A percentile compares a stretch with the other conserved stretches of the same genome.
phyloP scores from a whole-genome alignment of 2,888 invertebrate species.

The Rhopalosiphum nymphaeae region DNA sequence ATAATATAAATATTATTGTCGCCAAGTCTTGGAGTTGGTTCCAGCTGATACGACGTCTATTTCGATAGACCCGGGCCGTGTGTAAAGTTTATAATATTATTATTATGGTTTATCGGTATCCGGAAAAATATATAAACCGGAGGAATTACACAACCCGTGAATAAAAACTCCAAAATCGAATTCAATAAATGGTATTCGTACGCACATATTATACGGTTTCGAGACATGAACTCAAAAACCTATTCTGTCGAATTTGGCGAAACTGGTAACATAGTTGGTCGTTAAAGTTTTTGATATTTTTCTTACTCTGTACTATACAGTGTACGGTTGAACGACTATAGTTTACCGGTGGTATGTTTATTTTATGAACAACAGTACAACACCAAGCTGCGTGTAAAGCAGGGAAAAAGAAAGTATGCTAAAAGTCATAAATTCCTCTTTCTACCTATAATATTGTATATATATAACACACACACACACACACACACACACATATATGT shows the following conservation, averaged over 20 bases:
- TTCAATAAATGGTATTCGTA: too few relatives aligned
- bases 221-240: background rate
- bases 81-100: background rate
- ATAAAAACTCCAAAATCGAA: too few relatives aligned
- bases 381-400: background rate
- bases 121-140: background rate
- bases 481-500: background rate
- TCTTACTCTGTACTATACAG: background rate
- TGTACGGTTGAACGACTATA: background rate
- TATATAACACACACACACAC: too few relatives aligned
- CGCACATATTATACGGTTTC: too few relatives aligned
- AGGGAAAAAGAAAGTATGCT: conserved; percentile 13
- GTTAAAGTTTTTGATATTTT: background rate
- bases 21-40: background rate
- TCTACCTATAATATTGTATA: background rate
- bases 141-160: too few relatives aligned
- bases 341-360: background rate
- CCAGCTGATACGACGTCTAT: background rate
- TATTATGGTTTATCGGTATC: background rate
- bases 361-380: background rate
- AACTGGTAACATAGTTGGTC: background rate
- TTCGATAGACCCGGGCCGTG: background rate
- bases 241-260: background rate
- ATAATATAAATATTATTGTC: background rate
- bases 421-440: conserved; percentile 9